Percentiles rank a stretch among this genome's conserved stretches.
Conservation (phyloP, 2,888 invertebrate genomes). For the Hololepta plana region DNA sequence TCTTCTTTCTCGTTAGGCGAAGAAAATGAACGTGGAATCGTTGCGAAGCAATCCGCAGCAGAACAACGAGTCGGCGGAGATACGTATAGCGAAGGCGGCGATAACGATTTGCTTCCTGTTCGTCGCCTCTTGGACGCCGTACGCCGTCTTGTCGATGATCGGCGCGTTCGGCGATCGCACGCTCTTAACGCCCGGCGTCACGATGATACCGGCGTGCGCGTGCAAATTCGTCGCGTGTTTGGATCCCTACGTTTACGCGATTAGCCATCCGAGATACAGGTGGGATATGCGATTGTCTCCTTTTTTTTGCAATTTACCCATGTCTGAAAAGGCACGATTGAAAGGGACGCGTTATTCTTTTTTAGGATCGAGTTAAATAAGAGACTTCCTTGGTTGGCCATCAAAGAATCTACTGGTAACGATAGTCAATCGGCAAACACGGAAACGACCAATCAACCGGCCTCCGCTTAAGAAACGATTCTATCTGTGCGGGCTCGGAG, state of each 20-base stretch:
- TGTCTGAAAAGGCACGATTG: neutral
- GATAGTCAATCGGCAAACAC: conserved; percentile 41
- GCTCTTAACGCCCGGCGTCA: conserved; percentile 54
- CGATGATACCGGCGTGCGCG: conserved; percentile 74
- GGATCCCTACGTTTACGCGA: conserved; percentile 82
- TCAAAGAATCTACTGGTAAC: conserved; percentile 37
- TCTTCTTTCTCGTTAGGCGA: conserved; percentile 35
- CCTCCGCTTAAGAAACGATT: conserved; percentile 3
- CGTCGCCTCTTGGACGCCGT: conserved; percentile 81
- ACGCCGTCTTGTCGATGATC: conserved; percentile 64
- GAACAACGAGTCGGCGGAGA: conserved; percentile 54
- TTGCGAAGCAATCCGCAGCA: conserved; percentile 51
- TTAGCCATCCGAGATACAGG: conserved; percentile 81
- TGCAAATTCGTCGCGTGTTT: conserved; percentile 82
- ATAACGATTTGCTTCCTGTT: conserved; percentile 74
- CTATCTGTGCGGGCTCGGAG: too few relatives aligned
- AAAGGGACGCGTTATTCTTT: conserved; percentile 5
- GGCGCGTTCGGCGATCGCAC: conserved; percentile 65
- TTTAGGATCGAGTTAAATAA: conserved; percentile 58
- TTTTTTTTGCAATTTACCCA: neutral
- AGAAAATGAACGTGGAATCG: conserved; percentile 83
- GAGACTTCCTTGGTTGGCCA: conserved; percentile 61
- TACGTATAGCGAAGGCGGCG: conserved; percentile 74
- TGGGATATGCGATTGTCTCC: conserved; percentile 16
- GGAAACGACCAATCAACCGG: conserved; percentile 25